Conservation (phyloP, 2,888 invertebrate species). For the Zaprionus lineosus region DNA sequence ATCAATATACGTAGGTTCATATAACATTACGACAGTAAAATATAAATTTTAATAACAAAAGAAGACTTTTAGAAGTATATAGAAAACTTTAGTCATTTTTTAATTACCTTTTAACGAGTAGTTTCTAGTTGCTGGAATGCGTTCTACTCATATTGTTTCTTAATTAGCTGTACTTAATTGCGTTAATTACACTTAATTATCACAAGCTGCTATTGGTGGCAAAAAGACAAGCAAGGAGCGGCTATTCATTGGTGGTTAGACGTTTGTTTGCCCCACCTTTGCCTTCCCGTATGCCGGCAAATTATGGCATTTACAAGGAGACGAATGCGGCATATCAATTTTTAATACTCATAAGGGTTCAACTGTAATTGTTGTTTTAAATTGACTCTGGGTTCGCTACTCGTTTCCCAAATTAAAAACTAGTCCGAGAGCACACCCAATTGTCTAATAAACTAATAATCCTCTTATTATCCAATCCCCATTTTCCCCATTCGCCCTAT, state of each 20-base stretch:
- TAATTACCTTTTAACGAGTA: too few species aligned
- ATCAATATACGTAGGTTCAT: too few species aligned
- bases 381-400: constrained; percentile 37
- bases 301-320: too few species aligned
- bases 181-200: constrained; percentile 64
- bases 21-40: too few species aligned
- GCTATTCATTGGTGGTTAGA: neutral
- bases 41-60: too few species aligned
- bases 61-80: too few species aligned
- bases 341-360: constrained; percentile 15
- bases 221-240: constrained; percentile 2
- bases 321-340: constrained; percentile 43
- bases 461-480: constrained; percentile 5
- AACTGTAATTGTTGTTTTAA: constrained; percentile 35
- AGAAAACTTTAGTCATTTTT: too few species aligned
- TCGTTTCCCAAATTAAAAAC: constrained; percentile 43
- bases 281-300: constrained; percentile 50
- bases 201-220: constrained; percentile 22
- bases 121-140: too few species aligned
- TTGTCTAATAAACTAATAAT: too few species aligned
- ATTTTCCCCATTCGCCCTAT: constrained; percentile 11
- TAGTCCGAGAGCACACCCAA: constrained; percentile 24
- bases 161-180: constrained; percentile 59
- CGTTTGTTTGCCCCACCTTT: constrained; percentile 31
- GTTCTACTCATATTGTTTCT: constrained; percentile 53